phyloP scores from a whole-genome alignment of 2,888 invertebrate genomes.

The Cataglyphis albicans region DNA sequence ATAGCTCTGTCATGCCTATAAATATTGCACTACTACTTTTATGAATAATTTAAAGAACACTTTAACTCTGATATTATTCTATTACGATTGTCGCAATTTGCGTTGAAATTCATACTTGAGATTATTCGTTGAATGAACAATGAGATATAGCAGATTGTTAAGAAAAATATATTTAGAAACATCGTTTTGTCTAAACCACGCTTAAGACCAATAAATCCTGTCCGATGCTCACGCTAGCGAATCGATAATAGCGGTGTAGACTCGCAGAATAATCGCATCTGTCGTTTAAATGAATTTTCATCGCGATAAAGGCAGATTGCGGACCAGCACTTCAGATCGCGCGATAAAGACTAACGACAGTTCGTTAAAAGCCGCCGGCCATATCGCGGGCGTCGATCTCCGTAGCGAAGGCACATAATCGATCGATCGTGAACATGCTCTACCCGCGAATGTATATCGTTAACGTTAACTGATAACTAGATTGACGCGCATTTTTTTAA shows the following conservation, averaged over 20 bases:
- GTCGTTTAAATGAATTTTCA: slow-evolving; percentile 73
- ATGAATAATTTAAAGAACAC: background rate
- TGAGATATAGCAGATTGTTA: background rate
- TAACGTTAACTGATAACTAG: slow-evolving; percentile 16
- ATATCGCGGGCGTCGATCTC: slow-evolving; percentile 64
- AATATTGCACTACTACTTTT: slow-evolving; percentile 17
- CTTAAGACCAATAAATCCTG: slow-evolving; percentile 46
- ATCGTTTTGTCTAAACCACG: background rate
- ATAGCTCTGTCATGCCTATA: background rate
- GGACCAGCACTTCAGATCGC: slow-evolving; percentile 63
- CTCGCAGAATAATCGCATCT: slow-evolving; percentile 60
- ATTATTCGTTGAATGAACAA: slow-evolving; percentile 1
- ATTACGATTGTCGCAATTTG: background rate
- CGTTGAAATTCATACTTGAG: background rate
- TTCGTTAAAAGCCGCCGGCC: slow-evolving; percentile 67
- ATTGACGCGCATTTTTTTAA: slow-evolving; percentile 4
- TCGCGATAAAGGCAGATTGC: slow-evolving; percentile 63
- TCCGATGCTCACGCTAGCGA: slow-evolving; percentile 33
- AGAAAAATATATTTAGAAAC: slow-evolving; percentile 22
- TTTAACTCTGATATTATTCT: background rate
- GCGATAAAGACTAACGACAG: slow-evolving; percentile 72
- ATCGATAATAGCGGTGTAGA: slow-evolving; percentile 46
- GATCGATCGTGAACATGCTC: slow-evolving; percentile 53
- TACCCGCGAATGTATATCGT: slow-evolving; percentile 22
- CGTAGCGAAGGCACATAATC: slow-evolving; percentile 48